Evolutionary conservation across 1,140 invertebrate species (phyloP).

Genomic region (Acromyrmex charruanus): DNA sequence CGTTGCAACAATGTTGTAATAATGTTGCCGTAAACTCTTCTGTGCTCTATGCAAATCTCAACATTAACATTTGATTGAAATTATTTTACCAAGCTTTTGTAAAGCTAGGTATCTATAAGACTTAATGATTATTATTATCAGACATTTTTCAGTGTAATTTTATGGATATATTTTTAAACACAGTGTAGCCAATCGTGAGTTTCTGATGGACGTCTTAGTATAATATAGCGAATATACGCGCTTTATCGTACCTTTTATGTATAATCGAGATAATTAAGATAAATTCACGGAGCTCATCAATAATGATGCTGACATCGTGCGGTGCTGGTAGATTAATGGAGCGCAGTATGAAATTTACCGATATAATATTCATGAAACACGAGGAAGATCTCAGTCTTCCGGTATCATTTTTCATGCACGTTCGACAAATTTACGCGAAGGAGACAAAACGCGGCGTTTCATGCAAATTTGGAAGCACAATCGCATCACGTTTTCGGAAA

Average conservation of each 20-base stretch:
- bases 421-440: not conserved
- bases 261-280: not conserved
- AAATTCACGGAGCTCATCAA: not conserved
- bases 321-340: constrained; percentile 3
- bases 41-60: no score
- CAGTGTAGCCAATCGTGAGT: not conserved
- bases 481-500: constrained; percentile 33
- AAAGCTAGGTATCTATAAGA: no score
- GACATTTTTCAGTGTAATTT: not conserved
- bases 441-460: not conserved
- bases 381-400: not conserved
- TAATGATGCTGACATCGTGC: constrained; percentile 14
- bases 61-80: no score
- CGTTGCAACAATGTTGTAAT: no score
- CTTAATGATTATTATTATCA: no score
- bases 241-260: not conserved
- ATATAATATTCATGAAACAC: constrained; percentile 12
- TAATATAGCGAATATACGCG: not conserved
- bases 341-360: not conserved
- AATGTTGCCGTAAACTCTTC: no score
- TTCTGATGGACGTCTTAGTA: not conserved
- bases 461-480: constrained; percentile 20
- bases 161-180: not conserved
- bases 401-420: not conserved
- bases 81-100: no score